Evolutionary conservation across 1,140 invertebrate genomes (phyloP).

Genomic region (Brachionus rubens): DNA sequence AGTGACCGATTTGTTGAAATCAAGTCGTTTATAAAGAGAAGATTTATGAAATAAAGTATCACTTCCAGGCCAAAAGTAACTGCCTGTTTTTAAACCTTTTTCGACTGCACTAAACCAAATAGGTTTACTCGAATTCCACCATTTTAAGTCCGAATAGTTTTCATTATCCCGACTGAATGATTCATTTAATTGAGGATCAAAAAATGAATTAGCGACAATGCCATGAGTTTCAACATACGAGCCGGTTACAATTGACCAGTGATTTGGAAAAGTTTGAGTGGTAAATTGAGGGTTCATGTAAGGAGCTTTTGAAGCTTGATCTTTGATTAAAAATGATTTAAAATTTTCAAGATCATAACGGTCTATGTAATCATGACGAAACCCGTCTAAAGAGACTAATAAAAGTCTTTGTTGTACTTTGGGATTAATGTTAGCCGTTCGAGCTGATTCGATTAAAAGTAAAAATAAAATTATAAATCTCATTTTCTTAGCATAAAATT

Average conservation of each 20-base stretch:
- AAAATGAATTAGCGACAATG: conserved; percentile 68
- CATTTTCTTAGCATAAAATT: background rate
- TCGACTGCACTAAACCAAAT: conserved; percentile 13
- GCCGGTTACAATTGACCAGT: conserved; percentile 74
- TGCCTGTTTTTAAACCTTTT: conserved; percentile 1
- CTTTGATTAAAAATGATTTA: conserved; percentile 55
- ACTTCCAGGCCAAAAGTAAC: background rate
- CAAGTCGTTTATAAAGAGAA: background rate
- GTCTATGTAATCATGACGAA: conserved; percentile 60
- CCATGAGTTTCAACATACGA: conserved; percentile 73
- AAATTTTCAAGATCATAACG: conserved; percentile 48
- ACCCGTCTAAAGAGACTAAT: conserved; percentile 60
- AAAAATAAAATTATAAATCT: background rate
- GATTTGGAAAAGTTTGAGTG: conserved; percentile 76
- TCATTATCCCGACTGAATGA: conserved; percentile 45
- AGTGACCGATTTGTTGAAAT: too few relatives aligned
- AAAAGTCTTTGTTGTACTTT: conserved; percentile 49
- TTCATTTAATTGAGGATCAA: conserved; percentile 63
- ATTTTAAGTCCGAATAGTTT: background rate
- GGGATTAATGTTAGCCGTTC: background rate
- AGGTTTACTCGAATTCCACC: background rate
- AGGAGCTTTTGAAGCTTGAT: conserved; percentile 52
- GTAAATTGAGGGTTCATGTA: conserved; percentile 65
- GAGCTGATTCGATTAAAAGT: background rate
- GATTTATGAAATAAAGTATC: background rate